Conservation (phyloP, 2,113 vertebrate genomes). For the Bucco capensis region DNA sequence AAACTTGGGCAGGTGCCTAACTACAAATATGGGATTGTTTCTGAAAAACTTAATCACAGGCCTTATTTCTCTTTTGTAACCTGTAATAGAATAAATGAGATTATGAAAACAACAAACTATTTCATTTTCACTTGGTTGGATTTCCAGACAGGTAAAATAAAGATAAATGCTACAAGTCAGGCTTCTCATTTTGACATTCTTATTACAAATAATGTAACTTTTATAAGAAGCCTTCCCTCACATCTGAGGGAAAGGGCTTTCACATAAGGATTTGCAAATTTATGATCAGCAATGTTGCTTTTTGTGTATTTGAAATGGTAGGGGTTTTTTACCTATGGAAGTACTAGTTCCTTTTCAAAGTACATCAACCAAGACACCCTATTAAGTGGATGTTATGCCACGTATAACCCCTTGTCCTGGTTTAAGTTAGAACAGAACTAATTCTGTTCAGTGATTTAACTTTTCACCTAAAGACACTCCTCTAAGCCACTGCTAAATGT, state of each 20-base stretch:
- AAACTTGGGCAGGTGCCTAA: neutral
- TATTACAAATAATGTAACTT: neutral
- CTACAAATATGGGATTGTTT: neutral
- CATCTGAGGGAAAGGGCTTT: neutral
- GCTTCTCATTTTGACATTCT: slow-evolving; percentile 1
- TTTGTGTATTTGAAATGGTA: neutral
- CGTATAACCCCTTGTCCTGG: neutral
- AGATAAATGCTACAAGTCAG: neutral
- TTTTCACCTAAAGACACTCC: no score
- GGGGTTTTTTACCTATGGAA: neutral
- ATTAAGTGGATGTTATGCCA: neutral
- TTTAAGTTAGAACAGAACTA: no score
- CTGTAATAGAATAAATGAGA: neutral
- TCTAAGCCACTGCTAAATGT: no score
- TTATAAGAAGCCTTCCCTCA: neutral
- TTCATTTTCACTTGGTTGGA: slow-evolving; percentile 14
- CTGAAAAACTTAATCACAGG: neutral
- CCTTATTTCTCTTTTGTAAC: neutral
- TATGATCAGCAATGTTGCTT: neutral
- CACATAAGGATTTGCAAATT: neutral
- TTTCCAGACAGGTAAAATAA: slow-evolving; percentile 32
- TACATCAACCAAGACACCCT: neutral
- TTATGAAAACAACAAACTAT: neutral
- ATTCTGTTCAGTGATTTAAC: no score
- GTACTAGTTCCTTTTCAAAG: neutral